Conservation (phyloP, 2,113 vertebrate genomes). For the Mugil cephalus region DNA sequence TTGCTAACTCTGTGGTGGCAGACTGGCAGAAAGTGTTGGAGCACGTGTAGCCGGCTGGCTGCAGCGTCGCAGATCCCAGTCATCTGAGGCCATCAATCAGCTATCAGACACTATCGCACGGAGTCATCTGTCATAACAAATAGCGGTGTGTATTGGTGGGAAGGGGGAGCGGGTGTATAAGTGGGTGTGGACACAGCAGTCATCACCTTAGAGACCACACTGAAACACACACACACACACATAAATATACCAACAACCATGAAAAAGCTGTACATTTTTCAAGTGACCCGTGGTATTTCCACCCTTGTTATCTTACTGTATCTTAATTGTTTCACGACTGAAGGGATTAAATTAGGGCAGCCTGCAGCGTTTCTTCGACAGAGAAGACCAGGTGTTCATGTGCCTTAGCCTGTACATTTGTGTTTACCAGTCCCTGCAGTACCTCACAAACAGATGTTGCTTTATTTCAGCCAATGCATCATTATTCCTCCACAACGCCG, state of each 20-base stretch:
- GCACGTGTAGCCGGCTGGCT: slow-evolving; percentile 44
- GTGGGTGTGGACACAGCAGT: slow-evolving; percentile 36
- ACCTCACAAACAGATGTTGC: neutral
- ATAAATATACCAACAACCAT: neutral
- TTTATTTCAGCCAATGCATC: too few species aligned
- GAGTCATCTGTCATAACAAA: slow-evolving; percentile 44
- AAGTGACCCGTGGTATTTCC: neutral
- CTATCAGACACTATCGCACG: slow-evolving; percentile 58
- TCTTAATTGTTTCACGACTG: neutral
- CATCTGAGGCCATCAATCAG: slow-evolving; percentile 62
- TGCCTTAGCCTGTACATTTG: neutral
- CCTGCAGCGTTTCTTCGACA: neutral
- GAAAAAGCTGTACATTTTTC: neutral
- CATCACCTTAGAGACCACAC: slow-evolving; percentile 18
- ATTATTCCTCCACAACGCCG: too few species aligned
- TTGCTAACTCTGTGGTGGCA: slow-evolving; percentile 83
- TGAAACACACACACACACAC: neutral
- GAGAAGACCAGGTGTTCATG: neutral
- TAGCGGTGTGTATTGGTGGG: slow-evolving; percentile 31
- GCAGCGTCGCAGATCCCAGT: slow-evolving; percentile 33
- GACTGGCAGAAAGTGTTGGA: slow-evolving; percentile 77
- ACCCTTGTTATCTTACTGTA: neutral
- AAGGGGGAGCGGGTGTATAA: slow-evolving; percentile 18
- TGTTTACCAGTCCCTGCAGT: neutral
- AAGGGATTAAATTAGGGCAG: neutral